Evolutionary conservation across 92 coral and sea anemone genomes (phyloP).

Genomic region (Metridium senile): DNA sequence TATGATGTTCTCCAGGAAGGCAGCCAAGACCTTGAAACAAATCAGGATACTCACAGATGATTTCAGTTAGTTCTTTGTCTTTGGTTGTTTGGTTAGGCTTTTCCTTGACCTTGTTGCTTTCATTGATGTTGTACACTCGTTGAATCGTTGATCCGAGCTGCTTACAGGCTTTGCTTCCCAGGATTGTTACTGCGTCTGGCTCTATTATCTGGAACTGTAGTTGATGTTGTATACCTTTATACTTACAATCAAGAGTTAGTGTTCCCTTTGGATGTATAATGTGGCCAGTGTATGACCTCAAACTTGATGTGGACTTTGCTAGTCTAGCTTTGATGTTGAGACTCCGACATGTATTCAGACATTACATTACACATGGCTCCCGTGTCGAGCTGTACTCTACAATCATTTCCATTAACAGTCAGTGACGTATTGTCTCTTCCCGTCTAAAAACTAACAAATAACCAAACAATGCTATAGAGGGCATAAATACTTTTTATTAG

Average conservation of each 20-base stretch:
- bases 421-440: no score
- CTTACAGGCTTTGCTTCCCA: background rate
- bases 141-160: background rate
- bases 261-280: background rate
- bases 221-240: background rate
- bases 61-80: background rate
- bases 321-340: conserved; percentile 1
- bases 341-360: background rate
- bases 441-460: no score
- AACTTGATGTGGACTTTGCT: background rate
- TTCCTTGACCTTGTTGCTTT: background rate
- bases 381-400: background rate
- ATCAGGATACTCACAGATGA: no score
- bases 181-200: background rate
- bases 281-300: conserved; percentile 16
- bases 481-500: no score
- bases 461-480: no score
- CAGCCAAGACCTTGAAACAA: background rate
- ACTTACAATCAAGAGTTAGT: conserved; percentile 10
- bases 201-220: background rate
- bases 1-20: background rate
- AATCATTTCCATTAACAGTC: background rate
- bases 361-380: conserved; percentile 2
- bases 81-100: background rate
- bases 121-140: background rate